These are phyloP conservation scores for Progne subis DNA, from an alignment of 2,113 vertebrate genomes.

Conservation along the genomic window DNA sequence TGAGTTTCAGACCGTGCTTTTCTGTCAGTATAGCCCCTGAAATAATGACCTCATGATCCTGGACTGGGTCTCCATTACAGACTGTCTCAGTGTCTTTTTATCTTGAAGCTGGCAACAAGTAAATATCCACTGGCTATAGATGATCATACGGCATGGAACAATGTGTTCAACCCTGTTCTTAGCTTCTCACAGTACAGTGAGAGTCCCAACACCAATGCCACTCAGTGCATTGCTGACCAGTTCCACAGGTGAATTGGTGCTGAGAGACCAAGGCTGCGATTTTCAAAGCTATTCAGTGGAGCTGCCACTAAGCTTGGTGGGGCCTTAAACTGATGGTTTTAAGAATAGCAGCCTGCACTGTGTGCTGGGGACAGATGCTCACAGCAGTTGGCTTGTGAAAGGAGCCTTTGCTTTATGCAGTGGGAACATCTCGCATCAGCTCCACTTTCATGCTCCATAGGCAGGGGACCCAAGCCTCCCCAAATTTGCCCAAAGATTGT, in stretches of 20 bases:
- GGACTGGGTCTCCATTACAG: background rate
- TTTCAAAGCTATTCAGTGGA: background rate
- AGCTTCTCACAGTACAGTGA: background rate
- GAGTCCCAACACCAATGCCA: background rate
- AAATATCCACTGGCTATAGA: background rate
- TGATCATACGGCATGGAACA: background rate
- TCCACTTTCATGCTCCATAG: background rate
- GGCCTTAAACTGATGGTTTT: background rate
- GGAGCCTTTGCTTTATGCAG: background rate
- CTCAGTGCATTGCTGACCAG: background rate
- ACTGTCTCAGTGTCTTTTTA: background rate
- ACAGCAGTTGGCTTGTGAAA: background rate
- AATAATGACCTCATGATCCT: background rate
- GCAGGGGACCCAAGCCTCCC: background rate
- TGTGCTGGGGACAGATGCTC: background rate
- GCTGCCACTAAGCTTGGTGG: background rate
- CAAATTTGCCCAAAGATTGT: background rate
- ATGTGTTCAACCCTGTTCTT: background rate
- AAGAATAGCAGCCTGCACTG: background rate
- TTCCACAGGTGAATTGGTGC: background rate
- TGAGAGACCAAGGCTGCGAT: background rate
- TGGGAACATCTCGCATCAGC: background rate
- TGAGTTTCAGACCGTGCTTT: background rate
- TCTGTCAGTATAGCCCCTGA: background rate
- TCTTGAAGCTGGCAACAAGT: background rate